Base-by-base conservation (phyloP, 2,888 invertebrate genomes). In the Dendrolimus pini region DNA sequence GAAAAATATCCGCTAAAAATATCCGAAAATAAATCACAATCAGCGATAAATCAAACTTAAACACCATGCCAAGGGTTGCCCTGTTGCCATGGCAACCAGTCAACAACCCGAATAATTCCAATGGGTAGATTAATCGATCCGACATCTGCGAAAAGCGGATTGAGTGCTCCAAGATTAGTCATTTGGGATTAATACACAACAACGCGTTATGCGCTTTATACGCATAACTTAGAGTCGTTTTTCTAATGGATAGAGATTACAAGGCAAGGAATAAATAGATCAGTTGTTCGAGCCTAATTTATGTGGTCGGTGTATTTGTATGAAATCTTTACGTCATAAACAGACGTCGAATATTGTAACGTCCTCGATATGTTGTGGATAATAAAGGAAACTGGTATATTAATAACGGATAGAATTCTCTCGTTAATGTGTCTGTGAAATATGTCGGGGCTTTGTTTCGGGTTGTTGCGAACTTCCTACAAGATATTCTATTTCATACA, bases 111-210 rank as follows among this genome's bases (percentile, higher is more conserved):
- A 81, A 80, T 82, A 82, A 83, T 78, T 78, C 75, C 77, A 71
- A 83, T 83, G 73, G 71, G 67, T 81, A 84, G 85, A 87, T 85
- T 85, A 87, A 87, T 86, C 82, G 85, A 83, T 81, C 47, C 75
- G 79, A 77, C 85, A 82, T 83, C 80, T 83, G 83, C 78, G 74
- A 80, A 78, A 79, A 83, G 81, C 86, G 74, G 82, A 74, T 71
- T 70, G 73, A 79, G 78, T 76, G 72, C 74, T 70, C 75, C 68
- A 74, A 82, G 84, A 87, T 88, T 88, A 87, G 80, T 83, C 84
- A 82, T 82, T 85, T 82, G 79, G 82, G 80, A 84, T 80, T 82
- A 80, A 69, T 67, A 59, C 47, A 54, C 61, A 54, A 54, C 56
- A 59, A 1, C n/a, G 12, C 12, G 9, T 56, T 18, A 56, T 7